These are phyloP conservation scores for Catostomus latipinnis DNA, from an alignment of 2,797 vertebrate species.

Conservation along the genomic window DNA sequence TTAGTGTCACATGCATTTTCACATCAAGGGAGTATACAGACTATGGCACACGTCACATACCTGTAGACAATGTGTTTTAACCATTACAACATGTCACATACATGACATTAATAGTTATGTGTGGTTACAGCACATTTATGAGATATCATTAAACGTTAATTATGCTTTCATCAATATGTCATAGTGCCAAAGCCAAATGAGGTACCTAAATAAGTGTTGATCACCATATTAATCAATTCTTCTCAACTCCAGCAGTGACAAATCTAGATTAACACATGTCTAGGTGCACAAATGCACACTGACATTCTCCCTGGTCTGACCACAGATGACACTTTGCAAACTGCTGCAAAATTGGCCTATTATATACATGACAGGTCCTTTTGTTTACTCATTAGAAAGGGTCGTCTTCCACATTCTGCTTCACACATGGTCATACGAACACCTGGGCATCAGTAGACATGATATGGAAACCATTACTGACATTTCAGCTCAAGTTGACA, in stretches of 20 bases:
- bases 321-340: conserved; percentile 49
- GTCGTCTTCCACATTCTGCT: conserved; percentile 8
- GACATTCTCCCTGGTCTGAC: conserved; percentile 40
- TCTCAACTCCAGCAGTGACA: conserved; percentile 26
- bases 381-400: conserved; percentile 25
- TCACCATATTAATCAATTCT: conserved; percentile 41
- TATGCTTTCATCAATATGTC: conserved; percentile 18
- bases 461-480: not conserved
- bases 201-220: conserved; percentile 36
- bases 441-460: conserved; percentile 14
- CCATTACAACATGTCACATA: not conserved
- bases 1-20: not conserved
- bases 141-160: conserved; percentile 22
- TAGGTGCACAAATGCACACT: conserved; percentile 35
- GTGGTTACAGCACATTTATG: not conserved
- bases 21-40: not conserved
- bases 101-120: conserved; percentile 15
- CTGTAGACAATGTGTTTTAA: not conserved
- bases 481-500: not conserved
- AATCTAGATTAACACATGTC: conserved; percentile 24
- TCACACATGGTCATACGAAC: conserved; percentile 1
- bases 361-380: conserved; percentile 52
- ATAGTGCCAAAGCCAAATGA: conserved; percentile 39
- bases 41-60: too few relatives aligned
- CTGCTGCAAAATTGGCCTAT: conserved; percentile 49